Evolutionary conservation across 1,140 invertebrate genomes (phyloP).

Genomic region (Dendrolimus kikuchii): DNA sequence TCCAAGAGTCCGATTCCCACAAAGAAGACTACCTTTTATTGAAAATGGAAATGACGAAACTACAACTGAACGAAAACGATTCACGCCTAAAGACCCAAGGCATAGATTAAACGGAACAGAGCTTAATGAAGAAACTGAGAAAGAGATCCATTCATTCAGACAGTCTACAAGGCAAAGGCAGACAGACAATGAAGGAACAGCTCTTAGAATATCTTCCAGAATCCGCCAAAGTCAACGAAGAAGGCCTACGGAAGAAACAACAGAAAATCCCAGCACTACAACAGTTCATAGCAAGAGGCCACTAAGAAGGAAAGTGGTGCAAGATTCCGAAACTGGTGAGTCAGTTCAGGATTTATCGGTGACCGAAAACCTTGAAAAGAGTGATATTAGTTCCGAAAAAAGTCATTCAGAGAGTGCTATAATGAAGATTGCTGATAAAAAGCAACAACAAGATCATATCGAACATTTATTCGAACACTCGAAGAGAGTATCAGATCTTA

Average conservation of each 20-base stretch:
- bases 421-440: slow-evolving; percentile 72
- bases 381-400: slow-evolving; percentile 61
- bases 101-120: slow-evolving; percentile 49
- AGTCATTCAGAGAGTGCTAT: slow-evolving; percentile 69
- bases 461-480: slow-evolving; percentile 67
- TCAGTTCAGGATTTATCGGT: slow-evolving; percentile 54
- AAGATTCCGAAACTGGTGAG: slow-evolving; percentile 53
- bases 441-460: slow-evolving; percentile 42
- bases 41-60: slow-evolving; percentile 55
- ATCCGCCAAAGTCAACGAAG: slow-evolving; percentile 48
- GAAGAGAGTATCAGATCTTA: slow-evolving; percentile 74
- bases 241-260: slow-evolving; percentile 47
- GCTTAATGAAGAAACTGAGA: slow-evolving; percentile 38
- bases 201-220: slow-evolving; percentile 51
- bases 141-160: slow-evolving; percentile 36
- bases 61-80: slow-evolving; percentile 61
- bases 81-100: slow-evolving; percentile 66
- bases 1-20: slow-evolving; percentile 57
- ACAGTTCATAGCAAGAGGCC: slow-evolving; percentile 39
- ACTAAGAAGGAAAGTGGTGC: slow-evolving; percentile 43
- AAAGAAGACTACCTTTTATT: slow-evolving; percentile 48
- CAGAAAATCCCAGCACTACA: slow-evolving; percentile 35
- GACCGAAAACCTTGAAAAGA: slow-evolving; percentile 45
- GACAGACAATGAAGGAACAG: slow-evolving; percentile 32
- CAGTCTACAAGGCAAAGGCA: slow-evolving; percentile 32